Evolutionary conservation across 2,888 invertebrate genomes (phyloP).

Genomic region (Sarcophaga variegata): DNA sequence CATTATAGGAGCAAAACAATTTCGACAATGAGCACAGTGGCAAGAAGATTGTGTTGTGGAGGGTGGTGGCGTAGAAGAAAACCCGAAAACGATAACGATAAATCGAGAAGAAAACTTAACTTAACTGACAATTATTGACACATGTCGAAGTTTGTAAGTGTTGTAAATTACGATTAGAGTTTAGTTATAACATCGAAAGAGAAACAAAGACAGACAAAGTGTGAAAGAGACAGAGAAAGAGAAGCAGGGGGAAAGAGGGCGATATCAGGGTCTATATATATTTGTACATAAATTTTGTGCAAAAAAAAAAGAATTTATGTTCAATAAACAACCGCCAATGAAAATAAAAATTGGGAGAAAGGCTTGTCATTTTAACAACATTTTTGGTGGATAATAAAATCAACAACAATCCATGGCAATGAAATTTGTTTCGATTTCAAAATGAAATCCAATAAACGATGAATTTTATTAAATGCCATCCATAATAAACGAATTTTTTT

Average conservation of each 20-base stretch:
- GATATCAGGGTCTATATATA: background rate
- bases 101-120: conserved; percentile 59
- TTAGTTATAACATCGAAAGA: background rate
- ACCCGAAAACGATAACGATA: conserved; percentile 40
- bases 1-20: background rate
- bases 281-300: background rate
- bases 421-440: conserved; percentile 25
- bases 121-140: conserved; percentile 64
- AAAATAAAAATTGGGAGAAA: conserved; percentile 50
- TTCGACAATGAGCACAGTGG: too few relatives aligned
- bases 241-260: background rate
- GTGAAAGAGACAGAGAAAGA: background rate
- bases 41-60: background rate
- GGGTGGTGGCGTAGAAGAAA: background rate
- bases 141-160: conserved; percentile 44
- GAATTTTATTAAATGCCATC: background rate
- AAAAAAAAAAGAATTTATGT: conserved; percentile 27
- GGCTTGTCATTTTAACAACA: conserved; percentile 37
- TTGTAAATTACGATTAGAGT: conserved; percentile 17
- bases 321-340: conserved; percentile 34
- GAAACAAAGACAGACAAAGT: background rate
- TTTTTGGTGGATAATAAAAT: conserved; percentile 45
- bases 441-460: conserved; percentile 9
- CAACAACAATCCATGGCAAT: conserved; percentile 30
- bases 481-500: conserved; percentile 11